Conservation (phyloP, 64 coral and sea anemone species). For the Actinia equina region DNA sequence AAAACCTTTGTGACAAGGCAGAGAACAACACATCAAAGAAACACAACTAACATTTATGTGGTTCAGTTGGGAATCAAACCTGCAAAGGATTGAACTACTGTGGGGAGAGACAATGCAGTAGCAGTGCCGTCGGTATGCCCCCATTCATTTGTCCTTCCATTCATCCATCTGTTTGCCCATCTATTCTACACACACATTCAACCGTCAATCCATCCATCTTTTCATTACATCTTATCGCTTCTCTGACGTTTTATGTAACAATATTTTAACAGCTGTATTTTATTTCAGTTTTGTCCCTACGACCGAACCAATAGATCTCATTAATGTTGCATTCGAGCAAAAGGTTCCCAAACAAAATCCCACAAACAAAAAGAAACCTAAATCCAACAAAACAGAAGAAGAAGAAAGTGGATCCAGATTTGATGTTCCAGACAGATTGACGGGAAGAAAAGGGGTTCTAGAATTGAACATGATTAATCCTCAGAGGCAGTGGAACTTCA, state of each 20-base stretch:
- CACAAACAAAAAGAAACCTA: slow-evolving; percentile 25
- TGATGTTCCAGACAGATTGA: slow-evolving; percentile 81
- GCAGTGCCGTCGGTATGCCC: no score
- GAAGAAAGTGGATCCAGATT: slow-evolving; percentile 28
- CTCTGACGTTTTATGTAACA: not conserved
- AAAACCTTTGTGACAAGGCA: no score
- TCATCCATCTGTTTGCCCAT: not conserved
- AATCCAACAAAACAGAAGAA: not conserved
- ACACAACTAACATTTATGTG: no score
- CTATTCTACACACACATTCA: not conserved
- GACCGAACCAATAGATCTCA: slow-evolving; percentile 88
- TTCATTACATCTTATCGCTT: not conserved
- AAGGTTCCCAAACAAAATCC: slow-evolving; percentile 21
- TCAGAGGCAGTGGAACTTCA: slow-evolving; percentile 86
- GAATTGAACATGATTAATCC: slow-evolving; percentile 71
- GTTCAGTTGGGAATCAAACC: no score
- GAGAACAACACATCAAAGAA: no score
- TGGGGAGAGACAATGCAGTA: no score
- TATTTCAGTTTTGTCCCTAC: slow-evolving; percentile 61
- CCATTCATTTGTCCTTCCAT: no score
- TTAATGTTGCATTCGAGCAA: slow-evolving; percentile 99
- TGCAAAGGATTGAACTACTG: no score
- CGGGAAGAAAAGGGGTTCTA: slow-evolving; percentile 71
- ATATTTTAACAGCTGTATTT: not conserved
- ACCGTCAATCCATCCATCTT: no score